Evolutionary conservation across 2,888 invertebrate genomes (phyloP), one percentile per base, ranked within the genome.

Genomic region (Alsophila aescularia): DNA sequence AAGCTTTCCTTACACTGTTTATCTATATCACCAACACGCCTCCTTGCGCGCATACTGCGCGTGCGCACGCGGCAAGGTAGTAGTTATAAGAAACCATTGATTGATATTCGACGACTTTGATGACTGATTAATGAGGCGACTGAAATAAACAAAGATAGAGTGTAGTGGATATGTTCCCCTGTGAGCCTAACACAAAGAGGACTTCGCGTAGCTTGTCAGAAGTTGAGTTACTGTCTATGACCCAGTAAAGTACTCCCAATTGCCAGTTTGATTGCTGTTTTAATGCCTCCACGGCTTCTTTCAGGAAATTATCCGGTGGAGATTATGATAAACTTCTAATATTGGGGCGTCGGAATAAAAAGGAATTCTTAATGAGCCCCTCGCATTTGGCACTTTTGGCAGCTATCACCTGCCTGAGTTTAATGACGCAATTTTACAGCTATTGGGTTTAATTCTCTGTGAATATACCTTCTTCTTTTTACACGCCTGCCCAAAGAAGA

Each of bases 221-320:
- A 44, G 31, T 50, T 56, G 41, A 6, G 41, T n/a, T 56, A 51
- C 55, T 56, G 55, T 14, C 5, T 31, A 21, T 12, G 21, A 0
- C 13, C 3, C 9, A 8, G 12, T 51, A 45, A 73, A 77, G 31
- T 16, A 31, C 15, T 37, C 41, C 55, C 55, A 84, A 88, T 89
- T 89, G 85, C 82, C 86, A 77, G 86, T 88, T 87, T 86, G 85
- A 88, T 88, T 85, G 87, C 86, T 81, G 77, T 85, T 84, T 87
- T 86, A 88, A 87, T 86, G 85, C 83, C 78, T 75, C 75, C 80
- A 76, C 74, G 72, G 71, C 68, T 72, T 71, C 66, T 60, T 71
- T 75, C 74, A 72, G 74, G 73, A 79, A 79, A 82, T 85, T 82
- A 80, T 81, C 81, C 79, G 35, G 50, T 51, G 63, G 54, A 52